Base-by-base conservation (phyloP, 2,888 invertebrate species). In the Eupithecia subumbrata region DNA sequence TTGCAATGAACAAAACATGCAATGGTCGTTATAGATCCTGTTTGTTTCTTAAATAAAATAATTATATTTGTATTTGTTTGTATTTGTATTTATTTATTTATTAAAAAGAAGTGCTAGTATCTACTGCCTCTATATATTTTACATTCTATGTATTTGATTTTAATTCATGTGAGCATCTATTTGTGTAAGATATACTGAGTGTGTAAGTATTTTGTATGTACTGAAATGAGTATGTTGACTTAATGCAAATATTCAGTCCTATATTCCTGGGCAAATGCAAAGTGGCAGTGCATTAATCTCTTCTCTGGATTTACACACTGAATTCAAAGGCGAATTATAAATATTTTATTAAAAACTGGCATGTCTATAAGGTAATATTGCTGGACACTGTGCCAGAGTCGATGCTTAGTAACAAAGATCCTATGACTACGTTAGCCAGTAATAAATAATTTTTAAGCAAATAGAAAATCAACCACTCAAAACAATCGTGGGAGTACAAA, bases 1-100 rank as follows among this genome's bases (percentile, higher is more conserved):
- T 89, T 84, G 84, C 84, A 84, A 85, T 18, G 56, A 22, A 52
- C 52, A 16, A 45, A 45, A 45, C 45, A 45, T 5, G 45, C 16
- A 48, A 48, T 40, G 11, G 11, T 40, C 40, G 11, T 11, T 40
- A 11, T 40, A 40, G 9, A 11, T 40, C 40, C 9, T 40, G 2
- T 40, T 11, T 9, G 11, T 40, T 40, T 5, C 5, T 37, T 37
- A 37, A n/a, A n/a, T n/a, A n/a, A n/a, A n/a, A n/a, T n/a, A n/a
- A n/a, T n/a, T n/a, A n/a, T n/a, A n/a, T n/a, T n/a, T n/a, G n/a
- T n/a, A n/a, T n/a, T n/a, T n/a, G n/a, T n/a, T n/a, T n/a, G n/a
- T n/a, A n/a, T n/a, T n/a, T n/a, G n/a, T n/a, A n/a, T n/a, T n/a
- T 37, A 37, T 37, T 37, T 37, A 37, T 37, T 37, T 37, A 37